Conservation (phyloP, 2,113 vertebrate genomes). For the Onychorhynchus coronatus region DNA sequence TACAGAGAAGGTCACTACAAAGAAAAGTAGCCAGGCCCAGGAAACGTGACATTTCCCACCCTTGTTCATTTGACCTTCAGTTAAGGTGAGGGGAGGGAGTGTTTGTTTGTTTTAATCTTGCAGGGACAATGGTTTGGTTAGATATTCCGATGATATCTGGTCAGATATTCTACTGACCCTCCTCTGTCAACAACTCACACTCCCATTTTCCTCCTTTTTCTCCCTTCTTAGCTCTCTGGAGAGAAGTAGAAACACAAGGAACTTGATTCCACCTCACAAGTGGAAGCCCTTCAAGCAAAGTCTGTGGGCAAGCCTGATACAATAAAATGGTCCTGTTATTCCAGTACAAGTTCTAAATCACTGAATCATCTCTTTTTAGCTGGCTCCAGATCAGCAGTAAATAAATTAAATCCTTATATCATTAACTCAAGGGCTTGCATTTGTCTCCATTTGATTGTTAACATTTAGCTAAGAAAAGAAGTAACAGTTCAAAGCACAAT, state of each 20-base stretch:
- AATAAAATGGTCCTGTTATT: not conserved
- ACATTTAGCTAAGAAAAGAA: not conserved
- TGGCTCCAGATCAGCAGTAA: not conserved
- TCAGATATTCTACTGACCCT: not conserved
- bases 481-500: not conserved
- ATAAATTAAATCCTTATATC: not conserved
- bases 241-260: not conserved
- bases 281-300: not conserved
- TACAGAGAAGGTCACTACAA: not conserved
- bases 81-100: not conserved
- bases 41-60: not conserved
- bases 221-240: not conserved
- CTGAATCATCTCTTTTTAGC: not conserved
- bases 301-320: not conserved
- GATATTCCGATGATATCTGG: not conserved
- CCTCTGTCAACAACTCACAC: not conserved
- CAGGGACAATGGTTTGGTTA: not conserved
- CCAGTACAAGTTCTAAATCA: not conserved
- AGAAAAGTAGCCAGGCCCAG: not conserved
- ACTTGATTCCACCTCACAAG: not conserved
- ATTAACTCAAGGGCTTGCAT: not conserved
- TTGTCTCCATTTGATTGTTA: not conserved
- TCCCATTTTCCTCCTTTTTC: not conserved
- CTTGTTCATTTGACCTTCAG: not conserved
- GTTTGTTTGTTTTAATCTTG: not conserved